Conservation (phyloP, 2,797 vertebrate species). For the Buphagus erythrorhynchus region DNA sequence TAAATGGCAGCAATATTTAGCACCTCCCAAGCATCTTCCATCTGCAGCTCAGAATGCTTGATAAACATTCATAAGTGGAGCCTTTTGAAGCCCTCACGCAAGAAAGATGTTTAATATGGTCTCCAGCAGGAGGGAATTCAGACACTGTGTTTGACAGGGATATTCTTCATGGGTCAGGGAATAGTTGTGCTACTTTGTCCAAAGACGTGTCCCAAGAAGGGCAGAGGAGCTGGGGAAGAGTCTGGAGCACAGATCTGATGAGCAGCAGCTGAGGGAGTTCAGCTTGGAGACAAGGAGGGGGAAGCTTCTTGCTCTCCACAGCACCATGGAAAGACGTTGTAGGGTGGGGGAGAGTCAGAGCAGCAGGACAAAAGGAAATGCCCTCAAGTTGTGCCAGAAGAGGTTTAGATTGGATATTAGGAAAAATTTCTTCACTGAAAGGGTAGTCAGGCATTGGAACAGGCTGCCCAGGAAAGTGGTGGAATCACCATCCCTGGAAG, state of each 20-base stretch:
- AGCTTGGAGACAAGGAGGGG: background rate
- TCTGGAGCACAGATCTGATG: background rate
- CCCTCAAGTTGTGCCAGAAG: background rate
- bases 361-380: background rate
- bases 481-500: background rate
- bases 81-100: background rate
- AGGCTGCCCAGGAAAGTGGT: background rate
- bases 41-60: slow-evolving; percentile 23
- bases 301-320: background rate
- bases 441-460: background rate
- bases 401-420: background rate
- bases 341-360: background rate
- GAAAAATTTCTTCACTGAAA: background rate
- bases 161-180: background rate
- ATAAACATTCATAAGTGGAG: slow-evolving; percentile 5
- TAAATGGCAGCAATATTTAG: slow-evolving; percentile 57
- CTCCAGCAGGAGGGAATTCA: background rate
- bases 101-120: background rate
- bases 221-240: background rate
- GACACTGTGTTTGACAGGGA: background rate
- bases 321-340: background rate
- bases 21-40: slow-evolving; percentile 57
- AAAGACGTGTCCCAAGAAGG: background rate
- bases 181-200: background rate
- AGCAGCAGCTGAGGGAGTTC: background rate